Base-by-base conservation (phyloP, 2,888 invertebrate genomes). In the Eucriotettix oculatus region DNA sequence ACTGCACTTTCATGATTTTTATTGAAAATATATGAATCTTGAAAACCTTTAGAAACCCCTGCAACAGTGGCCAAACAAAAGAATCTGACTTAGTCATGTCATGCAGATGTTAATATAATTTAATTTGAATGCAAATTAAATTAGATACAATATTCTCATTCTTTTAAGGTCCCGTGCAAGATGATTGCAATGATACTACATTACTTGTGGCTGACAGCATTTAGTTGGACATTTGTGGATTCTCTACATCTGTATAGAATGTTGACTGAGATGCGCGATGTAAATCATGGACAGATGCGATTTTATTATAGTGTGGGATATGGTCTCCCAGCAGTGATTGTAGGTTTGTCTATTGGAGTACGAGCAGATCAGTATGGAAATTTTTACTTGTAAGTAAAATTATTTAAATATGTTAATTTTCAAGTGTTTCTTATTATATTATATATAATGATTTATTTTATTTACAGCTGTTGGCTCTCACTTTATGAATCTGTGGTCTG, bases 321-420 rank as follows among this genome's bases (percentile, higher is more conserved):
- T 72, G 95, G 90, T 60, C 82, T 89, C 63, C 96, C 97, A 0
- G 94, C 95, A 1, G 84, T 96, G 14, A 83, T 90, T 56, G 90
- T 96, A 1, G 92, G 92, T 43, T 77, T 97, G 29, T 88, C 95
- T 3, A 91, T 95, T 41, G 91, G 93, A 0, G 91, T 96, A 0
- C 81, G 93, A 60, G 93, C 93, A 48, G 93, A 95, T 69, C 94
- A 94, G 71, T 97, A 96, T 72, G 96, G 95, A 67, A 95, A 92
- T 71, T 87, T 87, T 68, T 83, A 90, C 63, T 95, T 95, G 93
- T 94, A 74, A 87, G 90, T 84, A 63, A 42, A 52, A 16, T 54
- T 14, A 52, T 52, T 52, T 42, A 12, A 41, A 61, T 42, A 44
- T n/a, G 12, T 48, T 14, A 14, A 48, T n/a, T 48, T 48, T 48